Percentiles rank a stretch among this genome's conserved stretches.
These are phyloP conservation scores for Melanostoma scalare DNA, from an alignment of 2,888 invertebrate genomes.

Conservation along the genomic window DNA sequence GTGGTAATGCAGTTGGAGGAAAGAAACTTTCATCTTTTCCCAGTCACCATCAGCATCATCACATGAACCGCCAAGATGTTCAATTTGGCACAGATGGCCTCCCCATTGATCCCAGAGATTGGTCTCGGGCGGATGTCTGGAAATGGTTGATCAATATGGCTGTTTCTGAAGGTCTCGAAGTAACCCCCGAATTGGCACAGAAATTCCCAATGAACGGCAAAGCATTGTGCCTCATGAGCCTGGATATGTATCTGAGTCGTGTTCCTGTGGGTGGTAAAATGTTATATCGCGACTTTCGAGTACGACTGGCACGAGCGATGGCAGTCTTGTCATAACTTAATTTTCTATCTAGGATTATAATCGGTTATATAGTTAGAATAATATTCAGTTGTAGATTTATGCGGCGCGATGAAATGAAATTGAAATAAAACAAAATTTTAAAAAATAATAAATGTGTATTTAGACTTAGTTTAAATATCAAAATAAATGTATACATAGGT, in stretches of 20 bases:
- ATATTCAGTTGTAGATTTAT: conserved; percentile 27
- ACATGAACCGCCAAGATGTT: conserved; percentile 59
- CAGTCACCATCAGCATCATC: conserved; percentile 64
- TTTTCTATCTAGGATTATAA: background rate
- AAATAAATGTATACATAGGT: conserved; percentile 25
- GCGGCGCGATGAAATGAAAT: conserved; percentile 7
- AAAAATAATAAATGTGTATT: conserved; percentile 29
- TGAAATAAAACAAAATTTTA: background rate
- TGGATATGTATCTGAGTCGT: conserved; percentile 88
- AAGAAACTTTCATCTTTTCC: conserved; percentile 57
- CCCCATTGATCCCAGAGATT: conserved; percentile 87
- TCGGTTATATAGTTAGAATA: conserved; percentile 46
- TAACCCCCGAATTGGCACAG: conserved; percentile 80
- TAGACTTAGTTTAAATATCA: conserved; percentile 21
- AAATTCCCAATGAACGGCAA: conserved; percentile 92
- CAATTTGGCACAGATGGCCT: conserved; percentile 79
- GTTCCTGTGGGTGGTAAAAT: conserved; percentile 87
- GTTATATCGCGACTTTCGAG: conserved; percentile 87
- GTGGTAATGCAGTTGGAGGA: conserved; percentile 56
- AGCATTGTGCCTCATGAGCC: conserved; percentile 90
- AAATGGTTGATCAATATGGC: conserved; percentile 86
- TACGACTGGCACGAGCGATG: conserved; percentile 87
- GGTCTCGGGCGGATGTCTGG: conserved; percentile 88
- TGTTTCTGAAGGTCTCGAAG: conserved; percentile 82
- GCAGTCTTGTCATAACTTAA: conserved; percentile 81